Evolutionary conservation across 1,140 invertebrate species (phyloP).

Genomic region (Cherax destructor): DNA sequence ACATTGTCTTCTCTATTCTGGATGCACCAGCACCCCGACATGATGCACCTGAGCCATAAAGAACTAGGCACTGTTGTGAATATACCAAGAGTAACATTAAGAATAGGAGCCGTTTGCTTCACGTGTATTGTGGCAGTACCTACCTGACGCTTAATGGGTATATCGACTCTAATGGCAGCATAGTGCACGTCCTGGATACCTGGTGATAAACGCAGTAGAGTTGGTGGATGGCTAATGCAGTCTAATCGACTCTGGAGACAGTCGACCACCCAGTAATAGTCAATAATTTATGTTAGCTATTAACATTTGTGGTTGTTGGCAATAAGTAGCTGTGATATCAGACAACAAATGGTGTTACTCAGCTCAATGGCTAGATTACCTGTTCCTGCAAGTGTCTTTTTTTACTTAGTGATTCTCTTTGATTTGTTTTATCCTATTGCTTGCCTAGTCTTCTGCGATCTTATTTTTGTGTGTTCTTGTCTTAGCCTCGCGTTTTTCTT

Average conservation of each 20-base stretch:
- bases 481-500: too few relatives aligned
- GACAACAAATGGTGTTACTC: background rate
- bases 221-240: background rate
- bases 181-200: background rate
- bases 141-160: background rate
- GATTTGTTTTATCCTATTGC: too few relatives aligned
- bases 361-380: background rate
- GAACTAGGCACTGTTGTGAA: too few relatives aligned
- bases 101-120: too few relatives aligned
- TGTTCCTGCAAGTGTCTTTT: background rate
- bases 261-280: background rate
- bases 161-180: background rate
- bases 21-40: too few relatives aligned
- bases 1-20: too few relatives aligned
- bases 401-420: background rate
- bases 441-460: too few relatives aligned
- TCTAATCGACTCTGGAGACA: background rate
- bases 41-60: too few relatives aligned
- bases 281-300: background rate
- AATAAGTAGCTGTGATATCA: background rate
- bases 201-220: background rate
- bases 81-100: too few relatives aligned
- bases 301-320: background rate
- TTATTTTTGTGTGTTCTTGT: too few relatives aligned
- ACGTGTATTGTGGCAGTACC: background rate